A percentile compares a stretch with the other conserved stretches of the same genome.
Conservation (phyloP, 2,888 invertebrate species). For the Drosophila greeni region DNA sequence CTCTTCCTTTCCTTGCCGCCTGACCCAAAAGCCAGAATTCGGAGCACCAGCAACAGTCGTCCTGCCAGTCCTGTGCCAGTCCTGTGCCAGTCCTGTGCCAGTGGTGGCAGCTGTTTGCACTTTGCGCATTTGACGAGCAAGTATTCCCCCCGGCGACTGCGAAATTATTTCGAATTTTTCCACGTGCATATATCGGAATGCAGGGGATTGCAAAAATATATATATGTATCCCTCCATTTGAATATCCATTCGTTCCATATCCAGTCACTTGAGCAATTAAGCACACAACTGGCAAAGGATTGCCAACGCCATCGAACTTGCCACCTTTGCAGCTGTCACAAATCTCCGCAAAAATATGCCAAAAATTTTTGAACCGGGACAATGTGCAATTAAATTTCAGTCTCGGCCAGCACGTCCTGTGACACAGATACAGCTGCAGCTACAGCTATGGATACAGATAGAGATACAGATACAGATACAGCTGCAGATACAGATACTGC, state of each 20-base stretch:
- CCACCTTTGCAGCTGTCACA: constrained; percentile 39
- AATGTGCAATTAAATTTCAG: constrained; percentile 52
- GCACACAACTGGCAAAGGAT: constrained; percentile 1
- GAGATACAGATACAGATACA: neutral
- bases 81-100: neutral
- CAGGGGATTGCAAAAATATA: constrained; percentile 7
- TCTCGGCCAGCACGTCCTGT: constrained; percentile 11
- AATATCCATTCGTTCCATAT: constrained; percentile 15
- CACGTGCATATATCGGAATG: neutral
- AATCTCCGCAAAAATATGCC: constrained; percentile 45
- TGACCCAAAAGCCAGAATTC: constrained; percentile 25
- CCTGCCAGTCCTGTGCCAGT: neutral
- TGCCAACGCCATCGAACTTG: constrained; percentile 18
- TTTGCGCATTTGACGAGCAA: constrained; percentile 33
- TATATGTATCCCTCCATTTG: constrained; percentile 18
- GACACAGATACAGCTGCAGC: constrained; percentile 9
- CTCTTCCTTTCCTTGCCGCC: constrained; percentile 29
- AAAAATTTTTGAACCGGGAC: constrained; percentile 15
- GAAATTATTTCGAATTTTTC: constrained; percentile 14
- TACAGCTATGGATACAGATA: neutral
- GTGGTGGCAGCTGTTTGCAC: constrained; percentile 23
- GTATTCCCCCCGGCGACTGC: constrained; percentile 4
- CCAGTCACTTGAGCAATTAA: constrained; percentile 49
- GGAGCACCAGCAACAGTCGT: neutral
- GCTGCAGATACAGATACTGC: constrained; percentile 2